Evolutionary conservation across 2,113 vertebrate species (phyloP), one percentile per base, ranked within the genome.

Genomic region (Elephantulus edwardii): DNA sequence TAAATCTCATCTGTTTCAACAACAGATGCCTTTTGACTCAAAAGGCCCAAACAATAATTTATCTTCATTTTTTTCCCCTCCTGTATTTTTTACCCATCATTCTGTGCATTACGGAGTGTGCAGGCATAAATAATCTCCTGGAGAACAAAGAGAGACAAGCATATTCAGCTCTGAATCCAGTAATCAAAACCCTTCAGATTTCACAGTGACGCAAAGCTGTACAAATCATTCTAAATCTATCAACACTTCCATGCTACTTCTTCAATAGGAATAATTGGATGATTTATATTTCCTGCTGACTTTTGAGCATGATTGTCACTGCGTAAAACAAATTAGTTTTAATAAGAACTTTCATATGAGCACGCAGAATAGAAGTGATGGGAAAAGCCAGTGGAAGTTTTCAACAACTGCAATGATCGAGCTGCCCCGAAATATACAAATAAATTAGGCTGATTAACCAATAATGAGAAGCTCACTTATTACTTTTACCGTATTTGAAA

Each of bases 261-360:
- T 92, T 90, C 89, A 96, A 95, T 93, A 80, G 90, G 88, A 95
- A 89, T 95, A 95, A 95, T 93, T 56, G 64, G 90, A 70, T 97
- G 96, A 95, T 70, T 95, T 95, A 94, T 95, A 95, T 96, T 97
- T 91, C 74, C 91, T 93, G 77, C 95, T 88, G 96, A 94, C 92
- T 95, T 90, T 93, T 95, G 96, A 97, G 94, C 66, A 90, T 94
- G 88, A 90, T 48, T 96, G 87, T 94, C 95, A 97, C 90, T 77
- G 92, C 87, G 68, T 86, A 93, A 96, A 96, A 79, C 6, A 86
- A 96, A 95, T 95, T 93, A 87, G 48, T 89, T 96, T 93, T 92
- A 96, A 95, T 96, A 95, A 89, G 85, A 91, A 86, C 66, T 93
- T 92, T 75, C 14, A 84, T 28, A 89, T 87, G 35, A 92, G 19